Conservation (phyloP, 2,797 vertebrate species). For the Gephyroberyx darwinii region DNA sequence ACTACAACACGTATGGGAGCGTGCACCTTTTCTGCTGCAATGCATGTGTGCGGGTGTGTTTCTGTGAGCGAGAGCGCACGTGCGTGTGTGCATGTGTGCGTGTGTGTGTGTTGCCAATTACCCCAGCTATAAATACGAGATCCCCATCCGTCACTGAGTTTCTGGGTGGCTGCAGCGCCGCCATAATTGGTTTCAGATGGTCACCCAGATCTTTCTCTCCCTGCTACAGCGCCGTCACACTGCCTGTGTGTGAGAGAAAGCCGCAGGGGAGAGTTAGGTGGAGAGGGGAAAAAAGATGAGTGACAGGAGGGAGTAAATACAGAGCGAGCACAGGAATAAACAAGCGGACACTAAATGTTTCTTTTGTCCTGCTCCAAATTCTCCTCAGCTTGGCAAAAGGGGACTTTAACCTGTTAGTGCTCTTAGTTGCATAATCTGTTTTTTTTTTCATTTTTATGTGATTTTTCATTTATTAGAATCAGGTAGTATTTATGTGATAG, state of each 20-base stretch:
- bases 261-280: conserved; percentile 84
- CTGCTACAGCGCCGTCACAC: conserved; percentile 83
- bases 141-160: conserved; percentile 97
- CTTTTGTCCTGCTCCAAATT: conserved; percentile 73
- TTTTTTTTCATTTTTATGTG: conserved; percentile 52
- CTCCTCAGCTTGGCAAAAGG: conserved; percentile 42
- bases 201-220: conserved; percentile 82
- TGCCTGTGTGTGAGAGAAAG: conserved; percentile 84
- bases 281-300: conserved; percentile 77
- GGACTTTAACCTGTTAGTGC: conserved; percentile 53
- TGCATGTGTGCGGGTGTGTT: conserved; percentile 49
- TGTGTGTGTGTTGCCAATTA: conserved; percentile 98
- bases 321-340: conserved; percentile 81
- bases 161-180: conserved; percentile 95
- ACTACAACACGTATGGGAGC: conserved; percentile 32
- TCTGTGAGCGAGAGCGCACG: conserved; percentile 5
- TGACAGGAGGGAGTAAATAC: conserved; percentile 85
- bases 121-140: conserved; percentile 96
- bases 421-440: conserved; percentile 46
- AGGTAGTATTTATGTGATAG: conserved; percentile 36
- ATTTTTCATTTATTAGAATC: conserved; percentile 49
- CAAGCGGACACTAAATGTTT: conserved; percentile 81
- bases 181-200: conserved; percentile 98
- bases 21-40: conserved; percentile 57
- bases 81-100: conserved; percentile 56